Evolutionary conservation across 2,113 vertebrate genomes (phyloP).

Genomic region (Glaucomys volans): DNA sequence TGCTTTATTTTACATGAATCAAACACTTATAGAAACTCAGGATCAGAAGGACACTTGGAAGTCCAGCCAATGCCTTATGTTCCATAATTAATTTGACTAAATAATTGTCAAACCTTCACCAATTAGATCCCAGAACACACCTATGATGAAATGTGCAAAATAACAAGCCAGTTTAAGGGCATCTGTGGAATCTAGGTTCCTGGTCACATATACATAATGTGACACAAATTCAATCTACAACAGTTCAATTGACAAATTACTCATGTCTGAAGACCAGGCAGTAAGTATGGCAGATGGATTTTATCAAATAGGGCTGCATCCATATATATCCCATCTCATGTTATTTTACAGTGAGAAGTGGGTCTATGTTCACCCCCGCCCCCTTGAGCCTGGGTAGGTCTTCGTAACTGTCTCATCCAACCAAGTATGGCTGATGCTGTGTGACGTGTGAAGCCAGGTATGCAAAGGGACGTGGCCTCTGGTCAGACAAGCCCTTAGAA

Average conservation of each 20-base stretch:
- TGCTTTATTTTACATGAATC: constrained; percentile 1
- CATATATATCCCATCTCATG: neutral
- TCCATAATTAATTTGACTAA: neutral
- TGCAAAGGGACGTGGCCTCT: neutral
- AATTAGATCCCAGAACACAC: neutral
- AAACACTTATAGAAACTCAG: neutral
- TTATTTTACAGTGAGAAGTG: neutral
- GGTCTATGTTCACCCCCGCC: neutral
- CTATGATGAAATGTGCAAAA: neutral
- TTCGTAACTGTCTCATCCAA: neutral
- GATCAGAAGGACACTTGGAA: neutral
- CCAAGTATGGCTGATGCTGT: neutral
- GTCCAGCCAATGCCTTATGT: neutral
- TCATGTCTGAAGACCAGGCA: neutral
- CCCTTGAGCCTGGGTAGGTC: neutral
- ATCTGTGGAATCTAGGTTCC: neutral
- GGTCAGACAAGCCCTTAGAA: neutral
- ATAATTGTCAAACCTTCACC: neutral
- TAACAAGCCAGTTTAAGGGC: neutral
- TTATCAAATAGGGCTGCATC: neutral
- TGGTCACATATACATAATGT: neutral
- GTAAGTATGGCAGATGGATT: neutral
- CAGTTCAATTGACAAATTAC: too few species aligned
- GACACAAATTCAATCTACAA: neutral
- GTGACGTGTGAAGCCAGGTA: neutral